phyloP scores from a whole-genome alignment of 1,140 invertebrate genomes.

The Drosophila leontia region DNA sequence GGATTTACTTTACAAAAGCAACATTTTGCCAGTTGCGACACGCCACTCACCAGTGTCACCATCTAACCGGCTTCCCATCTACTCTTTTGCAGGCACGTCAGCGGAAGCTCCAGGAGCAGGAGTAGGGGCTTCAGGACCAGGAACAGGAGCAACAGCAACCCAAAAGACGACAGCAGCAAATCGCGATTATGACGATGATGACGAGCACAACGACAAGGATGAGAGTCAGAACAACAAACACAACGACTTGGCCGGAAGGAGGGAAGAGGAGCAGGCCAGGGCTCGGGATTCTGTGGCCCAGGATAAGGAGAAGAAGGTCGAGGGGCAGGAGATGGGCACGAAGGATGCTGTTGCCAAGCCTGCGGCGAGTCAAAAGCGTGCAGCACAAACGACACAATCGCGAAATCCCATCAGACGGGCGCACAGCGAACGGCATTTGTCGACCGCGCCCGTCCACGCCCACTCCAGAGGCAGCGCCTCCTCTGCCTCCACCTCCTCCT shows the following conservation, averaged over 20 bases:
- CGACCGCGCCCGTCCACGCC: conserved; percentile 42
- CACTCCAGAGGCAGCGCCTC: conserved; percentile 8
- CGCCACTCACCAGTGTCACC: conserved; percentile 70
- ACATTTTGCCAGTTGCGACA: conserved; percentile 77
- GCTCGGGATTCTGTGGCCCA: conserved; percentile 11
- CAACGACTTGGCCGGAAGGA: conserved; percentile 49
- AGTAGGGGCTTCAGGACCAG: conserved; percentile 1
- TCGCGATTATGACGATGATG: conserved; percentile 79
- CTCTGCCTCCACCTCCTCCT: background rate
- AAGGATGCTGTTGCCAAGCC: conserved; percentile 56
- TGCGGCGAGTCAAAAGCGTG: conserved; percentile 77
- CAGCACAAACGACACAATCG: conserved; percentile 83
- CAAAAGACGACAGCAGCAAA: conserved; percentile 75
- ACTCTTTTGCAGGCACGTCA: conserved; percentile 66
- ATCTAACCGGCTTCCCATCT: conserved; percentile 60
- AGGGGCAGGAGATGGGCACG: conserved; percentile 16
- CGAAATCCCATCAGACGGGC: conserved; percentile 85
- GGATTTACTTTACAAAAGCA: conserved; percentile 77
- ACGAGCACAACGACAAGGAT: conserved; percentile 70
- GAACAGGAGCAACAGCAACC: conserved; percentile 31
- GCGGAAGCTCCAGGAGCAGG: conserved; percentile 10
- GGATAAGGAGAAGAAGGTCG: conserved; percentile 23
- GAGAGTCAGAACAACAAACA: conserved; percentile 58
- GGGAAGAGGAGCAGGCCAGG: conserved; percentile 11
- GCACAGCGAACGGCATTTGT: conserved; percentile 84